Percentiles rank a stretch among this genome's conserved stretches.
Evolutionary conservation across 2,888 invertebrate species (phyloP).

Genomic region (Acheta domesticus): DNA sequence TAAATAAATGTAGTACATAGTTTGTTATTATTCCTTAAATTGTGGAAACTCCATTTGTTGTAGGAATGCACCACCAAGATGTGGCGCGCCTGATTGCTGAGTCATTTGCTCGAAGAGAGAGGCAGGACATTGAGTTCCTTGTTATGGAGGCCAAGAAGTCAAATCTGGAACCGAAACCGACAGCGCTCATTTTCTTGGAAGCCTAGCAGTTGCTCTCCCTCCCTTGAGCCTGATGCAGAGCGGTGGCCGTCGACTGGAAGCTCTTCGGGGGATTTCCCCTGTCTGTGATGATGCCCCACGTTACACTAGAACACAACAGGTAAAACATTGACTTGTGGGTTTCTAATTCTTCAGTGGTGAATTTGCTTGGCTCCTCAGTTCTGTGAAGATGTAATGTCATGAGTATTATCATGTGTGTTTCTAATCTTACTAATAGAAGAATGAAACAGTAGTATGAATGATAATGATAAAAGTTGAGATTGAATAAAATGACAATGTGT

Average conservation of each 20-base stretch:
- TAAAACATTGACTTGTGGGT: neutral
- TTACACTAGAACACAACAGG: neutral
- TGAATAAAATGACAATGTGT: conserved; percentile 18
- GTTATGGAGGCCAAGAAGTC: conserved; percentile 91
- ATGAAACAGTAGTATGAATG: neutral
- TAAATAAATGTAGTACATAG: too few relatives aligned
- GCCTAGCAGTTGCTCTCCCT: conserved; percentile 67
- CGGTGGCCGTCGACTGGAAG: conserved; percentile 38
- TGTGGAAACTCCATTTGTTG: neutral
- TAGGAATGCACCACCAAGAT: conserved; percentile 80
- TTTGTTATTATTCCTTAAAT: too few relatives aligned
- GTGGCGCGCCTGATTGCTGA: conserved; percentile 90
- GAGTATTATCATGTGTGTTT: conserved; percentile 18
- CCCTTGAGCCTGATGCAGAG: conserved; percentile 48
- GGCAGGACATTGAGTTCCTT: conserved; percentile 87
- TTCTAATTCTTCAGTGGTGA: conserved; percentile 11
- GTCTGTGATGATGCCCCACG: neutral
- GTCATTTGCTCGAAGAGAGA: conserved; percentile 84
- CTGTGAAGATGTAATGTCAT: neutral
- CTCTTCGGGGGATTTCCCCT: neutral
- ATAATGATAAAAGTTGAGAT: neutral
- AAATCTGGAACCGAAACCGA: conserved; percentile 86
- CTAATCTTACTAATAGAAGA: conserved; percentile 21
- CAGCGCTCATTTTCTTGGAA: conserved; percentile 85
- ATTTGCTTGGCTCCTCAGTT: conserved; percentile 19